These are phyloP conservation scores for Prunella strophiata DNA, from an alignment of 2,797 vertebrate species.

Conservation along the genomic window DNA sequence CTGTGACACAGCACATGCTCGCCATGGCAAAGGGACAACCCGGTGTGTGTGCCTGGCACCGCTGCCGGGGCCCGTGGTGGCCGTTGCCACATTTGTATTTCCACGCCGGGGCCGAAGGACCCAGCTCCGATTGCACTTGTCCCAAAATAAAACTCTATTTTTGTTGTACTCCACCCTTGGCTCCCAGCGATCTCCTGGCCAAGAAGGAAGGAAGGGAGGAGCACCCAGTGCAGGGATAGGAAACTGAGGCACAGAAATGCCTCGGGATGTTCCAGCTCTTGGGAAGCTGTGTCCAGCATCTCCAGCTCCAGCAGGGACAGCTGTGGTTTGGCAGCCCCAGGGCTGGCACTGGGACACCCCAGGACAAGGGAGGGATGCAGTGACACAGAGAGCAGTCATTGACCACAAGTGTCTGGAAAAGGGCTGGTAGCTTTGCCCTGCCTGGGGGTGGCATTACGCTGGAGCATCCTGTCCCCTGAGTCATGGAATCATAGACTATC, in stretches of 20 bases:
- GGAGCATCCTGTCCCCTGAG: neutral
- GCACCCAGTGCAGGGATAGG: accelerated
- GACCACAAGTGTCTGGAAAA: neutral
- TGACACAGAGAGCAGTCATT: neutral
- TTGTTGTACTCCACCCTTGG: neutral
- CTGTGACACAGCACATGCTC: neutral
- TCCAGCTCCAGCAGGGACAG: neutral
- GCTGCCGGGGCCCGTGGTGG: accelerated
- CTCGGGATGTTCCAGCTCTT: neutral
- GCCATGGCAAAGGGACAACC: neutral
- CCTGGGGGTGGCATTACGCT: neutral
- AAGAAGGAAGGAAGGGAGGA: neutral
- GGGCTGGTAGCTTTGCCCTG: neutral
- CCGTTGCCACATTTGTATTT: accelerated
- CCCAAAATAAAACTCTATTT: conserved; percentile 71
- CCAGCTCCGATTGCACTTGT: conserved; percentile 13
- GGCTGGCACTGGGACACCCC: neutral
- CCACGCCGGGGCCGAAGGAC: accelerated
- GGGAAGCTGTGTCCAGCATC: neutral
- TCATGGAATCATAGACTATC: neutral
- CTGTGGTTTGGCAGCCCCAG: accelerated
- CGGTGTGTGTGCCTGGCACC: accelerated
- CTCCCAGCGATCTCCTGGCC: neutral
- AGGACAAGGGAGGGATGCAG: accelerated
- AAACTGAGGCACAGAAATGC: neutral